A percentile compares a stretch with the other conserved stretches of the same genome.
Evolutionary conservation across 2,888 invertebrate species (phyloP).

Genomic region (Diadromus collaris): DNA sequence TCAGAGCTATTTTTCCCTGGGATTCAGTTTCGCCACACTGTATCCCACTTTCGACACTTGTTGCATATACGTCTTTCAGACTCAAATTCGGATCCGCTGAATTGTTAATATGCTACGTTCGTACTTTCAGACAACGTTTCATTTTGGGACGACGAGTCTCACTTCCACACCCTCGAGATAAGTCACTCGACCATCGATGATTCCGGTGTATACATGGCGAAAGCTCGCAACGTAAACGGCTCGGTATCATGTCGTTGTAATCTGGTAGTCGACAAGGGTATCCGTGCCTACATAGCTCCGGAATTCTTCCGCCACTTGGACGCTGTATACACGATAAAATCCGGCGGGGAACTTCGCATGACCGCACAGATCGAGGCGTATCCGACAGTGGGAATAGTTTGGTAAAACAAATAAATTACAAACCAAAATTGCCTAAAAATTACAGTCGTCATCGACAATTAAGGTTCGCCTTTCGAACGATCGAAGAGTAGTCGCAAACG

Average conservation of each 20-base stretch:
- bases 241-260: constrained; percentile 90
- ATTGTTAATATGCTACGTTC: background rate
- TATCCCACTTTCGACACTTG: too few relatives aligned
- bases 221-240: constrained; percentile 90
- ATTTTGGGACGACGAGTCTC: constrained; percentile 85
- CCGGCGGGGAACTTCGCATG: constrained; percentile 84
- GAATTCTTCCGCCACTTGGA: constrained; percentile 88
- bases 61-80: too few relatives aligned
- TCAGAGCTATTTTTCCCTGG: too few relatives aligned
- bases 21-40: too few relatives aligned
- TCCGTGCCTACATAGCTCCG: constrained; percentile 90
- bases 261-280: constrained; percentile 91
- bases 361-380: constrained; percentile 83
- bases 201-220: constrained; percentile 89
- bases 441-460: background rate
- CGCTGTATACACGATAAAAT: constrained; percentile 83
- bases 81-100: background rate
- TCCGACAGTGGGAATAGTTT: constrained; percentile 89
- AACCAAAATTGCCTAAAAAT: background rate
- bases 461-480: background rate
- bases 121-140: constrained; percentile 49
- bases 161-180: constrained; percentile 93
- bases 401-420: constrained; percentile 80
- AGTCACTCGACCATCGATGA: constrained; percentile 89
- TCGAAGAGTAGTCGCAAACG: background rate